Conservation (phyloP, 1,140 invertebrate genomes). For the Ridgeia piscesae region DNA sequence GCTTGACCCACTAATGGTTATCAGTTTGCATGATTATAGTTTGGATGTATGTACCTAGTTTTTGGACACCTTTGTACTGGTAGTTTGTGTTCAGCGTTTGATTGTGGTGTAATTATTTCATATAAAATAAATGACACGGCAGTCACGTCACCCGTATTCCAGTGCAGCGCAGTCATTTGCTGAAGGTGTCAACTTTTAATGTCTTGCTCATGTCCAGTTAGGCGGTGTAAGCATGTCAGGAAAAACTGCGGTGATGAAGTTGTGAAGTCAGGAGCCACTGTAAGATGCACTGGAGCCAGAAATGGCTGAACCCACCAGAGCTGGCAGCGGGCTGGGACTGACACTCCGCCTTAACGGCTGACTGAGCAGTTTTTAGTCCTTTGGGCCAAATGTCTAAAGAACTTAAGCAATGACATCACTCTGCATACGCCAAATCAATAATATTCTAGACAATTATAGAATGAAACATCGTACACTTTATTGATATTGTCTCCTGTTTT, state of each 20-base stretch:
- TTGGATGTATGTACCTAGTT: neutral
- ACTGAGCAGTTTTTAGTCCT: constrained; percentile 30
- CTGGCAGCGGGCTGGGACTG: constrained; percentile 28
- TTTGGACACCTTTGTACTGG: no score
- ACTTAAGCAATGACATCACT: no score
- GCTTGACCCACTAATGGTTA: neutral
- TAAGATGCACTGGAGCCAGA: constrained; percentile 44
- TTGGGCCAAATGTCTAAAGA: no score
- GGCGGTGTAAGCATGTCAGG: neutral
- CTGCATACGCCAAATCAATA: no score
- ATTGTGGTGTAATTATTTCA: neutral
- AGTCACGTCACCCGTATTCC: no score
- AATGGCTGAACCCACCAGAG: constrained; percentile 54
- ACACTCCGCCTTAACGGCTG: constrained; percentile 33
- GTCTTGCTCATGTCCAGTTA: neutral
- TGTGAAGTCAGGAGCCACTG: neutral
- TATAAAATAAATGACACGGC: neutral
- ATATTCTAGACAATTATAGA: no score
- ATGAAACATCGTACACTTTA: no score
- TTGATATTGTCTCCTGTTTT: no score
- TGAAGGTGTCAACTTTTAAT: neutral
- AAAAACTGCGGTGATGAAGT: constrained; percentile 14
- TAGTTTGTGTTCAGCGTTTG: neutral
- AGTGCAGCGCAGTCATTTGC: no score
- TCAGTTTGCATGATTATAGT: neutral